A percentile compares a stretch with the other conserved stretches of the same genome.
phyloP scores from a whole-genome alignment of 2,113 vertebrate species.

The Pogonocichla stellata region DNA sequence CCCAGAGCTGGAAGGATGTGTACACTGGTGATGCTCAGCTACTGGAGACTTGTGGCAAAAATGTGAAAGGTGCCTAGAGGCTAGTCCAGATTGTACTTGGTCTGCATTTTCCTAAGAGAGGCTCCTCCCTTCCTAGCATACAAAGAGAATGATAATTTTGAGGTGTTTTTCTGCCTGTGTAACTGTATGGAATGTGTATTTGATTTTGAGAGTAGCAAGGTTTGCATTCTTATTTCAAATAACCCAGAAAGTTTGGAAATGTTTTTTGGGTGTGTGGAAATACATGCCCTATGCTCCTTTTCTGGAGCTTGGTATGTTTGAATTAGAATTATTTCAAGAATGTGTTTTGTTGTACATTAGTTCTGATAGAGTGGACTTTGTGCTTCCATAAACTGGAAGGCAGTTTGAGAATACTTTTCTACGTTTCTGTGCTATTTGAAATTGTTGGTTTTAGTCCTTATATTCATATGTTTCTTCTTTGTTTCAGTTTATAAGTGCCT shows the following conservation, averaged over 20 bases:
- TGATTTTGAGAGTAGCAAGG: accelerated
- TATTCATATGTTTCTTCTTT: background rate
- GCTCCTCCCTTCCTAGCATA: background rate
- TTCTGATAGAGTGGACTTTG: background rate
- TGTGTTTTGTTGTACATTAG: background rate
- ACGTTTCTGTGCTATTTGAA: background rate
- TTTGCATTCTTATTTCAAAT: background rate
- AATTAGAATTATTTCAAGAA: background rate
- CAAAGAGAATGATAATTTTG: background rate
- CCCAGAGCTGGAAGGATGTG: background rate
- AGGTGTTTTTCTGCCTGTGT: background rate
- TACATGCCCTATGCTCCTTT: background rate
- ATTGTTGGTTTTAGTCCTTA: background rate
- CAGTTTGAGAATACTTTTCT: background rate
- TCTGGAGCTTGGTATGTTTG: background rate
- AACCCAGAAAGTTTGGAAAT: background rate
- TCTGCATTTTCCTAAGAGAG: background rate
- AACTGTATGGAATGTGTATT: background rate
- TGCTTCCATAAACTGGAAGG: background rate
- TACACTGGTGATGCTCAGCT: background rate
- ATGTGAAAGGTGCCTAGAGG: background rate
- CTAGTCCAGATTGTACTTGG: accelerated
- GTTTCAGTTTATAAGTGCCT: accelerated
- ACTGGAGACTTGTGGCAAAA: background rate
- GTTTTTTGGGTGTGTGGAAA: background rate